Percentiles rank a stretch among this genome's conserved stretches.
phyloP scores from a whole-genome alignment of 2,888 invertebrate genomes.

The Lamellibrachia columna region DNA sequence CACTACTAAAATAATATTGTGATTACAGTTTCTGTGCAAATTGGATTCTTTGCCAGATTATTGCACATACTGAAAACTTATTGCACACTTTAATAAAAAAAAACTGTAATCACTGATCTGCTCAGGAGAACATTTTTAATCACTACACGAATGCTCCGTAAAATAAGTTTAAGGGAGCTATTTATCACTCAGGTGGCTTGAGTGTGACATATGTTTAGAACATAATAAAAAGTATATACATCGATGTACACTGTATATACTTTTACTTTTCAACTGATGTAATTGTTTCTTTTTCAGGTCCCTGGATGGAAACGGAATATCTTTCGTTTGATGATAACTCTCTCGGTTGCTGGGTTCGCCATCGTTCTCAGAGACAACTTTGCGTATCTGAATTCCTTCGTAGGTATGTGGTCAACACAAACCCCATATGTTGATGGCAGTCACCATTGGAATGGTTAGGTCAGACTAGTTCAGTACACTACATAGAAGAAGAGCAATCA shows the following conservation, averaged over 20 bases:
- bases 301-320: slow-evolving; percentile 60
- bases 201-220: not conserved
- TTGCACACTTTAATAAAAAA: no score
- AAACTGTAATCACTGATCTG: no score
- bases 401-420: slow-evolving; percentile 48
- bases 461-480: not conserved
- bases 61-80: no score
- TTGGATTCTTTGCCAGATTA: no score
- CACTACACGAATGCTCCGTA: not conserved
- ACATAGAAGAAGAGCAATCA: not conserved
- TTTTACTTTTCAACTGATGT: not conserved
- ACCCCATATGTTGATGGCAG: not conserved
- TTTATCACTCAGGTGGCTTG: not conserved
- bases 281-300: slow-evolving; percentile 45
- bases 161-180: not conserved
- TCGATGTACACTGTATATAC: not conserved
- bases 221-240: not conserved
- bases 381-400: slow-evolving; percentile 59
- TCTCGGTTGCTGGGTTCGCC: slow-evolving; percentile 52
- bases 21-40: no score
- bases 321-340: slow-evolving; percentile 52
- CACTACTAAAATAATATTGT: no score
- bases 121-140: not conserved
- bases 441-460: not conserved
- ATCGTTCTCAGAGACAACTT: slow-evolving; percentile 56